Conservation (phyloP, 2,113 vertebrate species). For the Heptranchias perlo region DNA sequence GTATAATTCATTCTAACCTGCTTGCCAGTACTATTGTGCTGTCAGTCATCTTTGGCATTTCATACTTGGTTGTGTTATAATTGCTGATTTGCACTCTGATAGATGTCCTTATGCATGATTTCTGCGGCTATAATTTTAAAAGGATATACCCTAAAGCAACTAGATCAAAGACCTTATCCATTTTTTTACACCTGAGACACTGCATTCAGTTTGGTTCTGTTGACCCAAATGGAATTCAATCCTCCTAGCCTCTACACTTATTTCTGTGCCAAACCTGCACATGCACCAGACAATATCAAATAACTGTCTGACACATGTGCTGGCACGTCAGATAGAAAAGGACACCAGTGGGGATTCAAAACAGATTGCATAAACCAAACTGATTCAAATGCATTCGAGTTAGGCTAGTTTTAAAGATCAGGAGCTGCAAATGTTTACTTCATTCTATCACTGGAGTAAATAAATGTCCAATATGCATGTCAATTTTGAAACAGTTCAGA, state of each 20-base stretch:
- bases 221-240: constrained; percentile 12
- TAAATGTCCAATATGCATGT: neutral
- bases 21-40: constrained; percentile 7
- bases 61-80: neutral
- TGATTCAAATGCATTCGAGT: neutral
- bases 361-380: neutral
- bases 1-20: neutral
- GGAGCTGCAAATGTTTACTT: neutral
- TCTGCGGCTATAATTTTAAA: neutral
- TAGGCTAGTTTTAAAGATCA: neutral
- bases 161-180: constrained; percentile 1
- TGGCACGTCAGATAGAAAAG: neutral
- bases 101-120: neutral
- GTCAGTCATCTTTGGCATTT: constrained; percentile 7
- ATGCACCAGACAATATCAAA: constrained; percentile 13
- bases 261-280: neutral
- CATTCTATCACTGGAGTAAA: neutral
- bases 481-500: neutral
- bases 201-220: neutral
- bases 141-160: constrained; percentile 21
- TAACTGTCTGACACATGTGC: neutral
- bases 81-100: constrained; percentile 27
- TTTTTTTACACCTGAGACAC: neutral
- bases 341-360: neutral
- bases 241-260: neutral